Evolutionary conservation across 2,888 invertebrate genomes (phyloP), one percentile per base, ranked within the genome.

Genomic region (Trissoscelio sp.): DNA sequence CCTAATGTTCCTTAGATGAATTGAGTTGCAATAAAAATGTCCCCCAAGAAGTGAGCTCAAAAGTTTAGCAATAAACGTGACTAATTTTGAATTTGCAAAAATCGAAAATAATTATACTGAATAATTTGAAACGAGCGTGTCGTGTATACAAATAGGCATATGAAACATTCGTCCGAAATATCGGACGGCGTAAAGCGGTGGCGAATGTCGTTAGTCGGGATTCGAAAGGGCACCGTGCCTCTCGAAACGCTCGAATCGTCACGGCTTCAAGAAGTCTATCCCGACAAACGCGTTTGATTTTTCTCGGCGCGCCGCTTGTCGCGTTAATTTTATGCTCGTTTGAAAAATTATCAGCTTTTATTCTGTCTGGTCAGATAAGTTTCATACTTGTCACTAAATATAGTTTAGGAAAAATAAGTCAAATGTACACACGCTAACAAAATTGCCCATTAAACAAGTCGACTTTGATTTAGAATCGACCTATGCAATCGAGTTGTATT

Each of bases 171-270:
- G 48, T 44, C 70, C 48, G 46, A 70, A 70, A 31, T 70, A 51
- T 55, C 44, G 28, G 28, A 14, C 60, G 11, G 9, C 16, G 53
- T 53, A 55, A 46, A 60, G 31, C 39, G n/a, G 57, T 37, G 39
- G 64, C 64, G 55, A 74, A 80, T 58, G 74, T 74, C 55, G 53
- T 67, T 73, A 44, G 69, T 55, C 58, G 18, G 34, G 58, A 75
- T 80, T 66, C 28, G 58, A 80, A 80, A 75, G 75, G 81, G 69
- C 39, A 79, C 62, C 58, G 55, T 66, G 66, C 57, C 66, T 81
- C 67, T 67, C 42, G 73, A 81, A 81, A 81, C 66, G 64, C 73
- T 73, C 69, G 57, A 72, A 60, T 67, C 70, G 60, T 58, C 53
- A 37, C 60, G 57, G 12, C 42, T 28, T 14, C 34, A 34, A 58